phyloP scores from a whole-genome alignment of 1,140 invertebrate genomes.

The Nixonia krombeini region DNA sequence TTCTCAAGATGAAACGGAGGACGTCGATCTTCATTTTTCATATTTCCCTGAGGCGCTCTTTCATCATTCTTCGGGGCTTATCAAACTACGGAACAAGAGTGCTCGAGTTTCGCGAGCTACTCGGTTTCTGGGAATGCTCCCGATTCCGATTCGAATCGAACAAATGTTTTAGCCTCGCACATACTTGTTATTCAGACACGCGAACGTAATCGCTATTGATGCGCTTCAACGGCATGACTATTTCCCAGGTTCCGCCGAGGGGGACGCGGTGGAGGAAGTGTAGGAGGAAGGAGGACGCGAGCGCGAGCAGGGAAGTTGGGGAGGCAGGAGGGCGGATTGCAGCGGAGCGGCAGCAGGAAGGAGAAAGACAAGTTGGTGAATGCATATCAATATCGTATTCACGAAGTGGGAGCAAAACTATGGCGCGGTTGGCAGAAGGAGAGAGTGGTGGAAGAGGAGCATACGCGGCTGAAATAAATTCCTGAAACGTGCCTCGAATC shows the following conservation, averaged over 20 bases:
- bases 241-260: background rate
- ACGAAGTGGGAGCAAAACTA: conserved; percentile 13
- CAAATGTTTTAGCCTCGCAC: conserved; percentile 24
- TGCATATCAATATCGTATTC: conserved; percentile 39
- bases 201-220: conserved; percentile 28
- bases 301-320: too few species aligned
- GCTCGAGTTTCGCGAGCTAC: too few species aligned
- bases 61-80: too few species aligned
- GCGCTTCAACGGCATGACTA: conserved; percentile 2
- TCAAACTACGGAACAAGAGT: too few species aligned
- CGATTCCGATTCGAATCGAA: conserved; percentile 12
- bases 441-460: conserved; percentile 9
- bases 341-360: background rate
- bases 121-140: background rate
- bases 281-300: background rate
- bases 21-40: too few species aligned
- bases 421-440: conserved; percentile 1
- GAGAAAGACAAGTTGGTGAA: conserved; percentile 27
- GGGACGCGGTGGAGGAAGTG: conserved; percentile 2
- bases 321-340: background rate
- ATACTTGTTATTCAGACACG: conserved; percentile 31
- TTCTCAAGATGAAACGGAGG: too few species aligned
- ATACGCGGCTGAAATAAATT: conserved; percentile 40
- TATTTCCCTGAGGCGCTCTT: too few species aligned
- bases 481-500: conserved; percentile 39